Percentiles rank a stretch among this genome's conserved stretches.
These are phyloP conservation scores for Alces alces DNA, from an alignment of 2,113 vertebrate genomes.

Conservation along the genomic window DNA sequence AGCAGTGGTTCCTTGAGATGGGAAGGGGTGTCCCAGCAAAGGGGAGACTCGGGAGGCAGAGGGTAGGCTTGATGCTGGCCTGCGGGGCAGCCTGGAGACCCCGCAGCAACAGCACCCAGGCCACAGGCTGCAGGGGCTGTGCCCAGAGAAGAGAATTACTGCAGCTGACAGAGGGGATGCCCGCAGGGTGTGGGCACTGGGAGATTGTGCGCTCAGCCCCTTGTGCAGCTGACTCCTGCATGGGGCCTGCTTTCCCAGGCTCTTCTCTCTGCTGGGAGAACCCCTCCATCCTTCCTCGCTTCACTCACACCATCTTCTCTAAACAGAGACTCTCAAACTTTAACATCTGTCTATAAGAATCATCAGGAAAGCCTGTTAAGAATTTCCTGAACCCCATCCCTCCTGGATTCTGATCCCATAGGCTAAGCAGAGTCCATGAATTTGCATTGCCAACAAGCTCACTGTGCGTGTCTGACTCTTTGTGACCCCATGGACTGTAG, in stretches of 20 bases:
- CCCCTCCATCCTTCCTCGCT: neutral
- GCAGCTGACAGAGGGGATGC: neutral
- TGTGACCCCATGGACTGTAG: neutral
- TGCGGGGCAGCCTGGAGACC: neutral
- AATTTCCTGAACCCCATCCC: neutral
- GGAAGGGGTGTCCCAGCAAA: neutral
- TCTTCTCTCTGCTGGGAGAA: neutral
- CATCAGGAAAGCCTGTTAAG: neutral
- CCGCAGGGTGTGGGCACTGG: accelerated
- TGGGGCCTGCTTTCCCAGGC: neutral
- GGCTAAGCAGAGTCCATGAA: neutral
- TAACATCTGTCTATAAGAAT: neutral
- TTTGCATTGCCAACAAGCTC: neutral
- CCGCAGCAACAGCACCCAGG: neutral
- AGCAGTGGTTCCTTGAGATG: neutral
- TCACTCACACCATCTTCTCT: neutral
- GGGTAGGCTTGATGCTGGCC: neutral
- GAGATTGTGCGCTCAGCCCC: neutral
- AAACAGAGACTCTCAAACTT: neutral
- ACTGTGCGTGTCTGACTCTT: neutral
- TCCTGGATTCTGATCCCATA: neutral
- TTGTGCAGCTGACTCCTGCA: neutral
- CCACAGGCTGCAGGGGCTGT: neutral
- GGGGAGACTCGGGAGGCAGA: neutral
- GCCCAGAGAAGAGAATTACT: neutral